These are phyloP conservation scores for Macropus fuliginosus DNA, from an alignment of 2,797 vertebrate genomes.

Conservation along the genomic window DNA sequence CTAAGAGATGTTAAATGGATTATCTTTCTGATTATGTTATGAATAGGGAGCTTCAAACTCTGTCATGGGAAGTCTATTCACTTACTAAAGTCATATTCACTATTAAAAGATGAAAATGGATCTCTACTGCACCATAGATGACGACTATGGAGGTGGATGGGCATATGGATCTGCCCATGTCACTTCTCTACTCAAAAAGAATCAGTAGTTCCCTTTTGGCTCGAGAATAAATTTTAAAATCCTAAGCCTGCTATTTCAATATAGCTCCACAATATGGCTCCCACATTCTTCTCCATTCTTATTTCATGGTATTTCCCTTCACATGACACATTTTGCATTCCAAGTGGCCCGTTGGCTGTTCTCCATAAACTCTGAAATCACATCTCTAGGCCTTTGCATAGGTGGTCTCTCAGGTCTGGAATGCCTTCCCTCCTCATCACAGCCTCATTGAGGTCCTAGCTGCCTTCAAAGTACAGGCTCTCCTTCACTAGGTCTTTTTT, in stretches of 20 bases:
- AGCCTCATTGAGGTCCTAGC: neutral
- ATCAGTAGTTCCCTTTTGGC: neutral
- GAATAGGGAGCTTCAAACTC: conserved; percentile 72
- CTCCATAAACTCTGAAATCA: neutral
- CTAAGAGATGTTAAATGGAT: conserved; percentile 66
- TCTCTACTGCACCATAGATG: neutral
- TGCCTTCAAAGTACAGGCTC: neutral
- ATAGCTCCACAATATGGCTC: neutral
- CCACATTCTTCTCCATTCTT: neutral
- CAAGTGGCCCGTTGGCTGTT: neutral
- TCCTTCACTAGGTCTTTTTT: neutral
- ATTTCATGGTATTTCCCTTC: neutral
- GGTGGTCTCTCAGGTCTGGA: neutral
- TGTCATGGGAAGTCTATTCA: conserved; percentile 66
- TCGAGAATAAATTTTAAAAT: neutral
- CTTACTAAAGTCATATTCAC: conserved; percentile 38
- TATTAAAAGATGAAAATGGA: conserved; percentile 74
- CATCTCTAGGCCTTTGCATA: neutral
- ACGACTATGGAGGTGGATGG: neutral
- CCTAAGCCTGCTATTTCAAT: neutral
- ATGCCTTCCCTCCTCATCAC: neutral
- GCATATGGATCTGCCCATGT: neutral
- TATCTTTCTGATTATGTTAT: conserved; percentile 71
- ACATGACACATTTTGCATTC: neutral
- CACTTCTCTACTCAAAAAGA: neutral